Base-by-base conservation (phyloP, 2,797 vertebrate species). In the Hydrocynus forskahlii region DNA sequence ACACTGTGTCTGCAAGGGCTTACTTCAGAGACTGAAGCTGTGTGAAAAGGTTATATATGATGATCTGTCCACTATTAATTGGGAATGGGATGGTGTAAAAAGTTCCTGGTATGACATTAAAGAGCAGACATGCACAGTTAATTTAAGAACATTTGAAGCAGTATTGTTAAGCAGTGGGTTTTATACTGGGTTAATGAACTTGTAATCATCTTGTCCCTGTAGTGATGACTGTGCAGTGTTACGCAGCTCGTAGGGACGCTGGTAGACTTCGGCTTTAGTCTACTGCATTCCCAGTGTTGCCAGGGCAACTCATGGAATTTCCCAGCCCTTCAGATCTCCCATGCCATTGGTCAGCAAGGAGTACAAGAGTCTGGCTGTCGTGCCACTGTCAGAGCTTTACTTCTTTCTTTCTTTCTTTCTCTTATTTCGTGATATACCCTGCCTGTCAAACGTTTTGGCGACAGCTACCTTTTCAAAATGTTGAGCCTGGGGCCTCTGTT, bases 281-380 rank as follows among this genome's bases (percentile, higher is more conserved):
- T n/a, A 67, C 80, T 86, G 82, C 63, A 16, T 81, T 83, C 82
- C 71, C 73, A 90, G 88, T 84, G 92, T 93, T 90, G 92, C 91
- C 92, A 87, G 74, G 89, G 92, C 84, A 91, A 94, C 93, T 52
- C 4, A 48, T 52, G 86, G 87, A 90, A 88, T 90, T 82, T 82
- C 71, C 69, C 63, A 57, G 43, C 40, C 67, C 63, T 75, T 40
- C 55, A 63, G 16, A 63, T 54, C 59, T 25, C 17, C 7, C 7
- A 8, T 23, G 64, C 35, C 3, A 45, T 45, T 45, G 64, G 64
- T 5, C 59, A 66, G 38, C 50, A 48, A 38, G 72, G 40, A 38
- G 29, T 38, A 23, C 54, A 35, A 70, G 25, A 38, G 59, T 29
- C 38, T 78, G 75, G 13, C 29, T 55, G 5, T 13, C 16, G 50